These are phyloP conservation scores for Archocentrus centrarchus DNA, from an alignment of 2,113 vertebrate genomes.

Conservation along the genomic window DNA sequence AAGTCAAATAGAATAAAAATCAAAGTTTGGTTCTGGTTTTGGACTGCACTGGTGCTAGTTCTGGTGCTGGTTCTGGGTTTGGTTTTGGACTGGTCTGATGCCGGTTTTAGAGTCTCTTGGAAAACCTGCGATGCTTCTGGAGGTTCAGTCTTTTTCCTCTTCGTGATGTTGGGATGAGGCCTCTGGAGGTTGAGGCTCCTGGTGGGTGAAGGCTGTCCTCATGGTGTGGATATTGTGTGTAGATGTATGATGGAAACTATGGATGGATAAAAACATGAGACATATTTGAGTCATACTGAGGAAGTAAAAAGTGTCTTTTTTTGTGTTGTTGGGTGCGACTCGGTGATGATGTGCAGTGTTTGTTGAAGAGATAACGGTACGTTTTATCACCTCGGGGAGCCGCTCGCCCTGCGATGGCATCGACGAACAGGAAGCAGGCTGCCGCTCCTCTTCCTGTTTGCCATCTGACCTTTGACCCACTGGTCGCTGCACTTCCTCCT, in stretches of 20 bases:
- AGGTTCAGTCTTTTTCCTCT: background rate
- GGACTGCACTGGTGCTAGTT: background rate
- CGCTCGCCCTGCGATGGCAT: background rate
- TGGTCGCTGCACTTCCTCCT: background rate
- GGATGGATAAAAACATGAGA: too few relatives aligned
- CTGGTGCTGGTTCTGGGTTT: background rate
- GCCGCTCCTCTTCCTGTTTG: constrained; percentile 48
- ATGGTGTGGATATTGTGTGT: background rate
- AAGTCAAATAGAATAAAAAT: background rate
- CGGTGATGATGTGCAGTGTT: background rate
- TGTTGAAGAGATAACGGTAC: background rate
- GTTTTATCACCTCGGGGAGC: background rate
- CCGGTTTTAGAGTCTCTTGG: background rate
- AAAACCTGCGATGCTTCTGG: background rate
- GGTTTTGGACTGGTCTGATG: background rate
- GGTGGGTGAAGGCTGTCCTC: background rate
- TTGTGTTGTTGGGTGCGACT: too few relatives aligned
- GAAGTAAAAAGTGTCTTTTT: too few relatives aligned
- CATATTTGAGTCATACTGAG: too few relatives aligned
- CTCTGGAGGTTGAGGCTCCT: too few relatives aligned
- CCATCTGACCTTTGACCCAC: constrained; percentile 32
- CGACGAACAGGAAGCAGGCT: constrained; percentile 55
- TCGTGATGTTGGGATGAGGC: background rate
- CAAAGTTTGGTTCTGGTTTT: too few relatives aligned
- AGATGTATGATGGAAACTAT: background rate